phyloP scores from a whole-genome alignment of 2,888 invertebrate species.

The Leptopilina drosophilae region DNA sequence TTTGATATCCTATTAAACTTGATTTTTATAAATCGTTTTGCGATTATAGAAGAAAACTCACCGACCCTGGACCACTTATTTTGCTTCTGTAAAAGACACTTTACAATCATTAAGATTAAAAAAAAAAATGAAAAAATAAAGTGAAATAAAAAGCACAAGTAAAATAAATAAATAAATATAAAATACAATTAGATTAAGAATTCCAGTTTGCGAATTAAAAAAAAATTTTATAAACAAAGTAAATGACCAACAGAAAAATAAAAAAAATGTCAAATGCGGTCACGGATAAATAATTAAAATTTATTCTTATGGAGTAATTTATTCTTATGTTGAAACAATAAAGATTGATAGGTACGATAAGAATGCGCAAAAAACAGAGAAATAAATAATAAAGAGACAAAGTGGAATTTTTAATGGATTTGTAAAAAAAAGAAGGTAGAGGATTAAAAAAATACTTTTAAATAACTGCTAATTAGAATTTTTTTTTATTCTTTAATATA shows the following conservation, averaged over 20 bases:
- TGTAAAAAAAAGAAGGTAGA: no score
- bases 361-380: not conserved
- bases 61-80: conserved; percentile 23
- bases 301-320: not conserved
- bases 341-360: not conserved
- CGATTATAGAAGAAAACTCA: conserved; percentile 4
- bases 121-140: not conserved
- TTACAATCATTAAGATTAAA: not conserved
- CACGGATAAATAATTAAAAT: not conserved
- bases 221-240: not conserved
- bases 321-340: not conserved
- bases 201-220: not conserved
- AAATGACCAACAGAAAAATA: not conserved
- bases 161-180: not conserved
- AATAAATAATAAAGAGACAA: no score
- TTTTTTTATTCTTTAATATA: no score
- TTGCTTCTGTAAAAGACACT: not conserved
- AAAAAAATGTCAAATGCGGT: not conserved
- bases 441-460: no score
- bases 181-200: not conserved
- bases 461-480: no score
- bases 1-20: not conserved
- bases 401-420: no score
- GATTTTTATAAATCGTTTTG: conserved; percentile 5
- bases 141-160: not conserved